Base-by-base conservation (phyloP, 2,888 invertebrate genomes). In the Drosophila koepferae region DNA sequence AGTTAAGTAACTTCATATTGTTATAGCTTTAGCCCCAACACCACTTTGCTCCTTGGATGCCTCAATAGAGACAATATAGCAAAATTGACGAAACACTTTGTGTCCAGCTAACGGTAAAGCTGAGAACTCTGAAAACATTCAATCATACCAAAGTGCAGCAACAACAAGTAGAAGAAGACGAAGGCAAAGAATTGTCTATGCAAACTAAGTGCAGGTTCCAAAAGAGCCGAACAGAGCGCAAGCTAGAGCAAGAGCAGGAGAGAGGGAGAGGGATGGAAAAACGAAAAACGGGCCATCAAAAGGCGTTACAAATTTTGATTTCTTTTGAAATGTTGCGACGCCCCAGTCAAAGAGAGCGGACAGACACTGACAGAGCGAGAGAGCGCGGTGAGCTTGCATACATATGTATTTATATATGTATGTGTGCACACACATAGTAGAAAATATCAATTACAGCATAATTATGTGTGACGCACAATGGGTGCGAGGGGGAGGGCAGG, bases 371-470 rank as follows among this genome's bases (percentile, higher is more conserved):
- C 58, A 73, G 20, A 20, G 18, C 6, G 28, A 28, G 28, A 28
- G 28, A 28, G 28, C 28, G 28, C 5, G 28, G 28, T 28, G 28
- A 28, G 28, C 28, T 28, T 28, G 6, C 28, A 28, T 6, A 28
- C 28, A 6, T 28, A 28, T 28, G 28, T 6, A 6, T 6, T 6
- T 28, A 28, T 6, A 28, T 28, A 6, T 28, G 28, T 28, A 5
- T 28, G 28, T 28, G 28, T 28, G 54, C 23, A 51, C 34, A 56
- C 23, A 31, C 43, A 28, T 58, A 72, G 81, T 65, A 53, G 74
- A 80, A 90, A 90, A 88, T 89, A 86, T 89, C 90, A 86, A 90
- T 90, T 89, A 86, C 88, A 86, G 89, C 82, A 81, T 89, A 90
- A 86, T 89, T 90, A 88, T 82, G 86, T 90, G 89, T 85, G 90